A percentile compares a stretch with the other conserved stretches of the same genome.
Evolutionary conservation across 2,113 vertebrate species (phyloP).

Genomic region (Capreolus pygargus): DNA sequence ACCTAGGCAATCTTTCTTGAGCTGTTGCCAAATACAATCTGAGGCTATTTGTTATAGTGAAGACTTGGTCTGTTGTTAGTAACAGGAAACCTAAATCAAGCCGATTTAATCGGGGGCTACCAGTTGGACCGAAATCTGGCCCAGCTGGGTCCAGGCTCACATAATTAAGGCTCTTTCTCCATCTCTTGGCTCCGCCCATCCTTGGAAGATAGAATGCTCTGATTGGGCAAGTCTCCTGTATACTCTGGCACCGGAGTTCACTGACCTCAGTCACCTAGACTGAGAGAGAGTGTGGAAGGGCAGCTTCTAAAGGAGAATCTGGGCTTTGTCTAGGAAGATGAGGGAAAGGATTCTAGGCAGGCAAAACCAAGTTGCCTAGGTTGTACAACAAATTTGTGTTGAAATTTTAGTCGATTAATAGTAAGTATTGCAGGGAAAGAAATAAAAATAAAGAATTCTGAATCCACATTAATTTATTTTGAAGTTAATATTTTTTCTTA

Average conservation of each 20-base stretch:
- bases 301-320: neutral
- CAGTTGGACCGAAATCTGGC: neutral
- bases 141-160: neutral
- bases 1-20: neutral
- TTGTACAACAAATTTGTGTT: neutral
- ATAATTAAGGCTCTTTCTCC: neutral
- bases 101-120: neutral
- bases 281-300: neutral
- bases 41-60: neutral
- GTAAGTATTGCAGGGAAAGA: neutral
- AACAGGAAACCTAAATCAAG: neutral
- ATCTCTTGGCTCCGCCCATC: neutral
- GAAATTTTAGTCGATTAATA: neutral
- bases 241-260: neutral
- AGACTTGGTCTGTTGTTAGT: neutral
- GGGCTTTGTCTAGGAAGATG: neutral
- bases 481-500: slow-evolving; percentile 1
- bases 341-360: neutral
- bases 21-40: neutral
- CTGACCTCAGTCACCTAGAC: neutral
- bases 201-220: neutral
- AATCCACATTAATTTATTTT: neutral
- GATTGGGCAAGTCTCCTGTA: neutral
- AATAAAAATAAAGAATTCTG: slow-evolving; percentile 29
- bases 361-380: neutral